Conservation (phyloP, 2,888 invertebrate genomes). For the Andrena chrysosceles region DNA sequence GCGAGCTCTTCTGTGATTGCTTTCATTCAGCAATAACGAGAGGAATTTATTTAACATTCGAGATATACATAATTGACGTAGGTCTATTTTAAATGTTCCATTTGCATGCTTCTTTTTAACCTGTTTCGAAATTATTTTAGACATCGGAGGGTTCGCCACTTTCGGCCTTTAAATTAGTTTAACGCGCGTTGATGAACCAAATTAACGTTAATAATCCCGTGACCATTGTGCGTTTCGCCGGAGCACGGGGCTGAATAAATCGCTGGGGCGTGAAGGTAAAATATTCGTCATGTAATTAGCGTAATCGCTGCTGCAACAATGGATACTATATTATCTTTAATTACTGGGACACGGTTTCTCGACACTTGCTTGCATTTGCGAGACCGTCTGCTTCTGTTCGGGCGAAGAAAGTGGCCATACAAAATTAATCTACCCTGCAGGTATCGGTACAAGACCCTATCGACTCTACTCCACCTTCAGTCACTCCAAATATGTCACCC, state of each 20-base stretch:
- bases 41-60: background rate
- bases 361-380: background rate
- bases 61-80: too few relatives aligned
- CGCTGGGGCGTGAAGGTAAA: background rate
- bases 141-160: background rate
- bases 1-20: background rate
- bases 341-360: background rate
- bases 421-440: too few relatives aligned
- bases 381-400: too few relatives aligned
- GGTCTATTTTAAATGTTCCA: background rate
- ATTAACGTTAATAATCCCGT: too few relatives aligned
- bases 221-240: conserved; percentile 5
- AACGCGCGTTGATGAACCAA: conserved; percentile 31
- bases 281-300: conserved; percentile 29
- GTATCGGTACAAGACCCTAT: too few relatives aligned
- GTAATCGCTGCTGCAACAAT: conserved; percentile 9
- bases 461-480: too few relatives aligned
- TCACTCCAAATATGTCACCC: background rate
- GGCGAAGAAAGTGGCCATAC: too few relatives aligned
- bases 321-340: conserved; percentile 8
- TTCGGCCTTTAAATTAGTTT: conserved; percentile 24
- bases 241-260: background rate
- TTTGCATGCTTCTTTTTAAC: background rate
- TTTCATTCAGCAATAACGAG: background rate
- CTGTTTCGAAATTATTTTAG: background rate